Evolutionary conservation across 2,888 invertebrate genomes (phyloP).

Genomic region (Caenorhabditis plicata): DNA sequence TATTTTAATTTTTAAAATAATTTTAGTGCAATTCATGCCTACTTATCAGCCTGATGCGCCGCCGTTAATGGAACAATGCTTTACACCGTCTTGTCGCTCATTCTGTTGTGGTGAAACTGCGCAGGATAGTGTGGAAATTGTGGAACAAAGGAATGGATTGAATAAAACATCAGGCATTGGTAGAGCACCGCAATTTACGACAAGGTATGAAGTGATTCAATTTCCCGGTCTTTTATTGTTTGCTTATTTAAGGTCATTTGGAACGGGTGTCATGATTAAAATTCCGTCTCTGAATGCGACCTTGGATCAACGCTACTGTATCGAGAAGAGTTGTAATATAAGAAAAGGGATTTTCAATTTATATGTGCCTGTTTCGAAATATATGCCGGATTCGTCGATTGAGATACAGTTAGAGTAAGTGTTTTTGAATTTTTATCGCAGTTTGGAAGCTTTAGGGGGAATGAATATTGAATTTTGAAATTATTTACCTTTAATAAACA

Average conservation of each 20-base stretch:
- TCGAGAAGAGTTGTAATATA: constrained; percentile 47
- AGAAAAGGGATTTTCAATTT: constrained; percentile 54
- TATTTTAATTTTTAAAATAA: neutral
- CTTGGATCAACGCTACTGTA: constrained; percentile 54
- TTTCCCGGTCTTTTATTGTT: no score
- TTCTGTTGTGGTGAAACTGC: constrained; percentile 38
- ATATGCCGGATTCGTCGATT: constrained; percentile 48
- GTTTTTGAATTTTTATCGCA: neutral
- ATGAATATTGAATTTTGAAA: no score
- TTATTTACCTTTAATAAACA: no score
- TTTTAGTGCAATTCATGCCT: constrained; percentile 26
- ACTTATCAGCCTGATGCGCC: constrained; percentile 39
- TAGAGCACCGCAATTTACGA: neutral
- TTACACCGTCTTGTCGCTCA: constrained; percentile 31
- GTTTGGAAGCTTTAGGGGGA: no score
- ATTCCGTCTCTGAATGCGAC: constrained; percentile 55
- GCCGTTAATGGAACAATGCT: constrained; percentile 36
- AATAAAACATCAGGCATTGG: neutral
- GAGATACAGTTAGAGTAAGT: constrained; percentile 40
- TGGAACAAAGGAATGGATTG: constrained; percentile 4
- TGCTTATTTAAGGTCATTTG: no score
- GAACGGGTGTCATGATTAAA: constrained; percentile 49
- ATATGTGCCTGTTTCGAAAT: constrained; percentile 57
- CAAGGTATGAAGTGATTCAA: no score
- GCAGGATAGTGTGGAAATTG: constrained; percentile 9